These are phyloP conservation scores for Eulemur rubriventer DNA, from an alignment of 2,797 vertebrate genomes.

Conservation along the genomic window DNA sequence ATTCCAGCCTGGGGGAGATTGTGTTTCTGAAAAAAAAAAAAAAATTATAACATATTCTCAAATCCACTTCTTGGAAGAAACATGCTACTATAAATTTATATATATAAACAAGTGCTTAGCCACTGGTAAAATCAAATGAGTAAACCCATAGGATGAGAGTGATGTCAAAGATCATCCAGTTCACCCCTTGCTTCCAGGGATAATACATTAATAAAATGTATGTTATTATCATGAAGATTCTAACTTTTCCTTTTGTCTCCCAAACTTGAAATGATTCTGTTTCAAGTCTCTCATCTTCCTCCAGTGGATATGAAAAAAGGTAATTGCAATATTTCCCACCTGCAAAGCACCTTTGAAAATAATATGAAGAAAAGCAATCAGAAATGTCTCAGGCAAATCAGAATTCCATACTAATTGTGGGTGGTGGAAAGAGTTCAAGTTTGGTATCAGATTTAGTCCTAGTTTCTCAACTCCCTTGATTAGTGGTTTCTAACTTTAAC, in stretches of 20 bases:
- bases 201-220: neutral
- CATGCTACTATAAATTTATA: neutral
- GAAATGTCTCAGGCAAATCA: neutral
- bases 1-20: neutral
- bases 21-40: neutral
- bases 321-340: neutral
- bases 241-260: neutral
- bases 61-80: neutral
- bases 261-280: neutral
- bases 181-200: neutral
- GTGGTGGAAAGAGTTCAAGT: neutral
- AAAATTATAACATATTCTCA: neutral
- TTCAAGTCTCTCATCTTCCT: neutral
- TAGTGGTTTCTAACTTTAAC: neutral
- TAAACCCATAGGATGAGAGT: neutral
- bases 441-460: neutral
- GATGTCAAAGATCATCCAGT: neutral
- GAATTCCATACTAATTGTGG: neutral
- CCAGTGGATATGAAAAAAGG: neutral
- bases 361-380: neutral
- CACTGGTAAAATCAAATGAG: neutral
- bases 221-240: neutral
- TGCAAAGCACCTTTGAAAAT: slow-evolving; percentile 18
- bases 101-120: neutral
- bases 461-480: neutral